A percentile compares a stretch with the other conserved stretches of the same genome.
These are phyloP conservation scores for Dermochelys coriacea DNA, from an alignment of 2,797 vertebrate species.

Conservation along the genomic window DNA sequence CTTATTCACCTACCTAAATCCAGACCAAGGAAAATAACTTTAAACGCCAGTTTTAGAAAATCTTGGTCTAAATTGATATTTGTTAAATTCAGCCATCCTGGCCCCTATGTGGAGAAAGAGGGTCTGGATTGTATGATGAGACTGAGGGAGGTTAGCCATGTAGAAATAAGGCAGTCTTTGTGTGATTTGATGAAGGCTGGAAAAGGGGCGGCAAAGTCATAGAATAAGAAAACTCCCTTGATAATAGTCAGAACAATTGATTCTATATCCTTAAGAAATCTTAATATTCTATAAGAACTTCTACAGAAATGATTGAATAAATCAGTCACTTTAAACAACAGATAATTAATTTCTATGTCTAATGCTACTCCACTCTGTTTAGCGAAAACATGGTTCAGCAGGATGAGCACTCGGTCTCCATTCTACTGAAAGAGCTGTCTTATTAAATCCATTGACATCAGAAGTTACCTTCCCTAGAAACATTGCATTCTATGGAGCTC, in stretches of 20 bases:
- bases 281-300: background rate
- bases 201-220: background rate
- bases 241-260: background rate
- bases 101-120: background rate
- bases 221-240: background rate
- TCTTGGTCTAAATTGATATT: background rate
- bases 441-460: slow-evolving; percentile 8
- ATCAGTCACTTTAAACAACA: slow-evolving; percentile 31
- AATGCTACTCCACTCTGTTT: background rate
- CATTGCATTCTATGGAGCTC: background rate
- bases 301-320: background rate
- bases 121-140: background rate
- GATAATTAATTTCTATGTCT: background rate
- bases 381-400: background rate
- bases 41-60: background rate
- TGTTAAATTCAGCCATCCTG: background rate
- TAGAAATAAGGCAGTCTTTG: background rate
- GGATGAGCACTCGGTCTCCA: background rate
- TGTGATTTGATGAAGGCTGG: background rate
- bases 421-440: background rate
- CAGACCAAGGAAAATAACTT: background rate
- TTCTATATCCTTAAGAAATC: background rate
- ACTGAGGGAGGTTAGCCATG: background rate
- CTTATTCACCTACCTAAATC: rapidly evolving
- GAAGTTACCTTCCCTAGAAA: background rate